Percentiles rank a stretch among this genome's conserved stretches.
Evolutionary conservation across 2,888 invertebrate genomes (phyloP).

Genomic region (Kuschelorhynchus macadamiae): DNA sequence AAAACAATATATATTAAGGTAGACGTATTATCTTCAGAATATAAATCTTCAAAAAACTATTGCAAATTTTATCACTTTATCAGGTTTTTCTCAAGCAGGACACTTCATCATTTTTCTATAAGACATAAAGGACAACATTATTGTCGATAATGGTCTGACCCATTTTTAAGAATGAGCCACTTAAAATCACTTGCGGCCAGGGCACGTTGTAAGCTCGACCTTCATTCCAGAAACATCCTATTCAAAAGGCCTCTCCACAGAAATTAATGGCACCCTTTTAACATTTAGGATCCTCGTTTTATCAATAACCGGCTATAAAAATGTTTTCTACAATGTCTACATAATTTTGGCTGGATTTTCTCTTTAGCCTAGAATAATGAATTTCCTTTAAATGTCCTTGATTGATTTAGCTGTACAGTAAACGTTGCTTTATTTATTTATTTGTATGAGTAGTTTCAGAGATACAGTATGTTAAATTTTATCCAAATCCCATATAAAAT

Average conservation of each 20-base stretch:
- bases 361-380: too few relatives aligned
- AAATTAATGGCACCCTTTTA: slow-evolving; percentile 44
- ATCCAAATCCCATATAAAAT: too few relatives aligned
- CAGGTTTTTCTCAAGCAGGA: slow-evolving; percentile 5
- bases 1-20: too few relatives aligned
- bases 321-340: slow-evolving; percentile 26
- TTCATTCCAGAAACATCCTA: slow-evolving; percentile 33
- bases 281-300: slow-evolving; percentile 40
- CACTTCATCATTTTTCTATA: slow-evolving; percentile 15
- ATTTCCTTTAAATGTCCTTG: too few relatives aligned
- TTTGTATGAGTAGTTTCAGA: too few relatives aligned
- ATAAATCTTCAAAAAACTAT: too few relatives aligned
- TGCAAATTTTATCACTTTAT: slow-evolving; percentile 22
- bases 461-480: too few relatives aligned
- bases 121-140: slow-evolving; percentile 41
- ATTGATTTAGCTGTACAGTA: too few relatives aligned
- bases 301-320: slow-evolving; percentile 40
- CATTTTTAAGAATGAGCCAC: slow-evolving; percentile 39
- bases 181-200: slow-evolving; percentile 45
- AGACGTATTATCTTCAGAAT: too few relatives aligned
- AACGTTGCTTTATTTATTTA: too few relatives aligned
- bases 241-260: slow-evolving; percentile 33
- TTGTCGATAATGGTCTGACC: slow-evolving; percentile 32
- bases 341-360: slow-evolving; percentile 9
- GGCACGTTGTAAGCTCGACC: slow-evolving; percentile 27